Base-by-base conservation (phyloP, 2,888 invertebrate species). In the Drosophila nr. fundita region DNA sequence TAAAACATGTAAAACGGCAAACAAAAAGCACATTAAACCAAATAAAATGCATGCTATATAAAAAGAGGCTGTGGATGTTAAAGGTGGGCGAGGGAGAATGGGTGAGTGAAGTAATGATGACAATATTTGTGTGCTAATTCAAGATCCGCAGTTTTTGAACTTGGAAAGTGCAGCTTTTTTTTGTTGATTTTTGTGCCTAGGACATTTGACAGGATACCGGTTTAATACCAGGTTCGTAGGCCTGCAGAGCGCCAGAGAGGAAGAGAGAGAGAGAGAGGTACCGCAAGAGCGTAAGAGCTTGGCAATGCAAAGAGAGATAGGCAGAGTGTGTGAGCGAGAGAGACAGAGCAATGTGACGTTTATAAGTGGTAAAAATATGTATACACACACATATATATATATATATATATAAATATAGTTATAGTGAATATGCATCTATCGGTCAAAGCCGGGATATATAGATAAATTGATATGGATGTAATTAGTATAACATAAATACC, bases 131-230 rank as follows among this genome's bases (percentile, higher is more conserved):
- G 30, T 36, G 13, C 18, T 32, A 34, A 54, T 38, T 53, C 45
- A 59, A 80, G 76, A 80, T 80, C 78, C 40, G 50, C 65, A 57
- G 29, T 29, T 72, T 62, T 61, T 60, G 65, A 71, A 55, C 48
- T 55, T 64, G 4, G 11, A 48, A 57, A 57, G 18, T 42, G 34
- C 18, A 40, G 21, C 24, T 10, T 55, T 53, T 52, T 38, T 18
- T 52, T 36, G 1, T 15, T 24, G 15, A 45, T 48, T 30, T 58
- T 63, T 60, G 50, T 48, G 29, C 64, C 76, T 72, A 81, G 68
- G 78, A 74, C 68, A 61, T 78, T 73, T 59, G 66, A 15, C 76
- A 84, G 84, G 87, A 87, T 85, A 85, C 85, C 85, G 85, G 85
- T 85, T 89, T 89, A 32, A 32, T 38, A 57, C 24, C 48, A 59